phyloP scores from a whole-genome alignment of 2,113 vertebrate genomes.

The Eulacestoma nigropectus region DNA sequence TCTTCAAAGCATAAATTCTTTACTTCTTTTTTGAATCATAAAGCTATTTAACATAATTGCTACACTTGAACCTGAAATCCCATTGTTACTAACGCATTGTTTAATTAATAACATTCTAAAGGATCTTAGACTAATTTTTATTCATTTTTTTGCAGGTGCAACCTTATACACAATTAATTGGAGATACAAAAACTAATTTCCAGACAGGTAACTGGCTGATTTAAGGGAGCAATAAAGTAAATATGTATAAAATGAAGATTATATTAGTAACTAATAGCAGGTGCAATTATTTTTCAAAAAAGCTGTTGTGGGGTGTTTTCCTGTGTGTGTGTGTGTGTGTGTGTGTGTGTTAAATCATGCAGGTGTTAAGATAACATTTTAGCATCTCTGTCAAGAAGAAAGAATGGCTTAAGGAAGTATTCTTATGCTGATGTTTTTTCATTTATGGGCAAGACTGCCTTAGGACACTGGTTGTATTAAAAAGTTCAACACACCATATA shows the following conservation, averaged over 20 bases:
- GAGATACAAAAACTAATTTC: background rate
- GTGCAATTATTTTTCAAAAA: background rate
- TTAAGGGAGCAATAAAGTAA: background rate
- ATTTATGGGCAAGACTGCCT: background rate
- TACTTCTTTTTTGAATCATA: background rate
- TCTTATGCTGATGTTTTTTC: background rate
- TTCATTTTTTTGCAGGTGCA: background rate
- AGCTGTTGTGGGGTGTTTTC: background rate
- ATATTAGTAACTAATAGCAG: background rate
- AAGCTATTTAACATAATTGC: background rate
- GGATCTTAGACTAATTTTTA: background rate
- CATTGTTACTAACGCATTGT: background rate
- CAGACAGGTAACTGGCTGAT: background rate
- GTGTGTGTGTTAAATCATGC: background rate
- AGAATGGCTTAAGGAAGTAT: background rate
- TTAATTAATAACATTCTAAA: background rate
- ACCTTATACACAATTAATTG: background rate
- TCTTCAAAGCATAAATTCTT: background rate
- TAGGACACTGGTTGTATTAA: background rate
- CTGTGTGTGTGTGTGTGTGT: background rate
- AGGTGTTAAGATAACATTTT: background rate
- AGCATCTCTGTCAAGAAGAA: background rate
- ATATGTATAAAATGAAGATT: background rate
- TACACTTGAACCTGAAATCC: background rate
- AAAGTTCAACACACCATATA: background rate